Percentiles rank a stretch among this genome's conserved stretches.
Conservation (phyloP, 2,888 invertebrate species). For the Folsomia candida region DNA sequence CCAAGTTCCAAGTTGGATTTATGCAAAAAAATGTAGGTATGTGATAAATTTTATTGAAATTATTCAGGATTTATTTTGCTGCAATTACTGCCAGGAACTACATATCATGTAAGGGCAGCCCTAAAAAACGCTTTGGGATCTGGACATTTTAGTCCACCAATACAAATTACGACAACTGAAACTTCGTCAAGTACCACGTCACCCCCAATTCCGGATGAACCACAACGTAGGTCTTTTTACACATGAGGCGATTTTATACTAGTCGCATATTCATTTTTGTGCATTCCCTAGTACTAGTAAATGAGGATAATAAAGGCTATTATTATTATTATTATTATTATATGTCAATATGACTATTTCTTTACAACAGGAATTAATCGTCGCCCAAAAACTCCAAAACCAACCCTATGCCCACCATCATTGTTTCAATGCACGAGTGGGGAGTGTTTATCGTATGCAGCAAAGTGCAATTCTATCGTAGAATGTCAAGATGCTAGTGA, state of each 20-base stretch:
- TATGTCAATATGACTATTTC: background rate
- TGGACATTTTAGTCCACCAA: constrained; percentile 33
- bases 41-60: background rate
- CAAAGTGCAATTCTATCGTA: constrained; percentile 31
- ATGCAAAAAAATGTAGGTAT: background rate
- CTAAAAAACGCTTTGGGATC: constrained; percentile 29
- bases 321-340: too few species aligned
- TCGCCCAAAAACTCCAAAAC: background rate
- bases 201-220: constrained; percentile 18
- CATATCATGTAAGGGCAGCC: constrained; percentile 39
- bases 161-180: constrained; percentile 29
- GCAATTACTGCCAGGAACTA: constrained; percentile 31
- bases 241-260: background rate
- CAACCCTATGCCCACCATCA: constrained; percentile 26
- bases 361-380: background rate
- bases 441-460: constrained; percentile 28
- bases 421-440: constrained; percentile 29
- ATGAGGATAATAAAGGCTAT: too few species aligned
- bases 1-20: background rate
- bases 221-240: constrained; percentile 20
- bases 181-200: constrained; percentile 15
- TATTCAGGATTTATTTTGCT: constrained; percentile 32
- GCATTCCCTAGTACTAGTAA: too few species aligned
- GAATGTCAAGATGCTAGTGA: constrained; percentile 30
- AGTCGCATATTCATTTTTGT: too few species aligned